Evolutionary conservation across 2,113 vertebrate species (phyloP).

Genomic region (Lynx canadensis): DNA sequence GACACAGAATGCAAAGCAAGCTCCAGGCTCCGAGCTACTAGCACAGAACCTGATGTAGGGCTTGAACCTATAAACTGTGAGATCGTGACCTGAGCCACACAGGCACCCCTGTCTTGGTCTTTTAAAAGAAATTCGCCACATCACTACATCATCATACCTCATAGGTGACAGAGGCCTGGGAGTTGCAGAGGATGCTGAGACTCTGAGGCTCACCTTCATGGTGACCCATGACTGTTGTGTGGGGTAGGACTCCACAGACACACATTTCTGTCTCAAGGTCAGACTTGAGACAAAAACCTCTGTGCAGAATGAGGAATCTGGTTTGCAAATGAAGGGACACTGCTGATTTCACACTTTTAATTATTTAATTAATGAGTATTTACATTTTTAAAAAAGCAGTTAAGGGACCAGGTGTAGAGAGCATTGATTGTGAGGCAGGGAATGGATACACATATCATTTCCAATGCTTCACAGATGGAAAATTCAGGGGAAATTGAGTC

Average conservation of each 20-base stretch:
- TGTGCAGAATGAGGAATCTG: not conserved
- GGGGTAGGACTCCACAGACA: not conserved
- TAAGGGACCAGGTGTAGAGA: not conserved
- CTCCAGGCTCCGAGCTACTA: no score
- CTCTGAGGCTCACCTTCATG: not conserved
- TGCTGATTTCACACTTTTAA: not conserved
- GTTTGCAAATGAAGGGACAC: not conserved
- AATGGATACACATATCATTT: constrained; percentile 48
- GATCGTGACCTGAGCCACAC: no score
- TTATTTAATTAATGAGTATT: constrained; percentile 70
- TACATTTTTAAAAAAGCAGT: constrained; percentile 66
- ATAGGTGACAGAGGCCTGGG: not conserved
- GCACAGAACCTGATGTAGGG: no score
- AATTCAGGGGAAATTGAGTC: constrained; percentile 58
- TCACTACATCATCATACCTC: not conserved
- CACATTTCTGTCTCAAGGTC: not conserved
- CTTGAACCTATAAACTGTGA: no score
- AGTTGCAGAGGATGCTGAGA: accelerated
- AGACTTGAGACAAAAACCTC: not conserved
- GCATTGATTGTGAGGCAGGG: constrained; percentile 4
- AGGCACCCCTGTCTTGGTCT: not conserved
- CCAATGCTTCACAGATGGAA: constrained; percentile 82
- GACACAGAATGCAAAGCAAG: no score
- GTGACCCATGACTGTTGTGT: no score
- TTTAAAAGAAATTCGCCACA: not conserved